A percentile compares a stretch with the other conserved stretches of the same genome.
phyloP scores from a whole-genome alignment of 2,888 invertebrate species.

The Eumerus sabulonum region DNA sequence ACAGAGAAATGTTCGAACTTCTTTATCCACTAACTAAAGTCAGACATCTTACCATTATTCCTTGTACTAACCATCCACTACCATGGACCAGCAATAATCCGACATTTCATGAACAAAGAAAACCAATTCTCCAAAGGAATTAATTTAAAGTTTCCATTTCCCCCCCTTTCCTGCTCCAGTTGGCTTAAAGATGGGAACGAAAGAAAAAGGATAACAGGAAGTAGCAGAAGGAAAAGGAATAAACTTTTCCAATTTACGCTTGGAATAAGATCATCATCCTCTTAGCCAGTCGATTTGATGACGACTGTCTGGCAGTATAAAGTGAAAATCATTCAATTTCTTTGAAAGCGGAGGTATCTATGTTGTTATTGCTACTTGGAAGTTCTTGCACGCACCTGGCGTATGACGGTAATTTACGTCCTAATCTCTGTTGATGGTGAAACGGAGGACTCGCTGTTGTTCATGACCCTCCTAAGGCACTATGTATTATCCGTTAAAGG shows the following conservation, averaged over 20 bases:
- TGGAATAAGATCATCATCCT: constrained; percentile 33
- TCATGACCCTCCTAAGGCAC: constrained; percentile 29
- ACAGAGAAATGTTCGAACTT: no score
- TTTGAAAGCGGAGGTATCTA: constrained; percentile 2
- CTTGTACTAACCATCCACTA: no score
- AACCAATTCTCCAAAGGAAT: no score
- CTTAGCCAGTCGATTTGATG: constrained; percentile 25
- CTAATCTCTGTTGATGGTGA: not conserved
- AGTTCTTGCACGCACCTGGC: constrained; percentile 32
- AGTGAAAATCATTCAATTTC: constrained; percentile 39
- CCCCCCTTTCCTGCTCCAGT: no score
- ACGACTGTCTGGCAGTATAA: constrained; percentile 22
- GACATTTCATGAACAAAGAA: no score
- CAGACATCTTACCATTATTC: no score
- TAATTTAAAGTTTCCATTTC: no score
- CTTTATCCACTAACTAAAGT: no score
- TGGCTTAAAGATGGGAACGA: no score
- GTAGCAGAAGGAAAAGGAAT: no score
- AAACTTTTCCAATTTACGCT: constrained; percentile 38
- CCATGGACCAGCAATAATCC: no score
- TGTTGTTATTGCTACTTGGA: constrained; percentile 2
- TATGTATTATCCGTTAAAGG: constrained; percentile 20
- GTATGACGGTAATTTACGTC: constrained; percentile 4
- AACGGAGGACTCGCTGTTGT: not conserved
- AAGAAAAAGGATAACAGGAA: no score